Base-by-base conservation (phyloP, 2,888 invertebrate genomes). In the Syrista parreyssii region DNA sequence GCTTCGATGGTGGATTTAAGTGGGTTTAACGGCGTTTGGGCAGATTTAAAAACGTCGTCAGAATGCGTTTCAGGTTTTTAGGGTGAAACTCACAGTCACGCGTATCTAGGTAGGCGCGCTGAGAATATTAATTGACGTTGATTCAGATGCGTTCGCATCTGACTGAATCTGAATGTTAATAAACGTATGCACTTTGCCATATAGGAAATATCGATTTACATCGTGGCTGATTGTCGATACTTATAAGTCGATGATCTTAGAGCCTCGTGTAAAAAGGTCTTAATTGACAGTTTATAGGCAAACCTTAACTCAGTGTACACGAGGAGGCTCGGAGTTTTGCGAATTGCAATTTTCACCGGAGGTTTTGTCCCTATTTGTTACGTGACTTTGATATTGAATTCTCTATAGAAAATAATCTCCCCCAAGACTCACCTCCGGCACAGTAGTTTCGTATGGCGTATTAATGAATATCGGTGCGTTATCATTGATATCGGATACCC, bases 401-500 rank as follows among this genome's bases (percentile, higher is more conserved):
- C 0, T 31, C 11, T 11, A 30, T n/a, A 78, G 78, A 75, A 82
- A 80, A 76, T 76, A 77, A 68, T 73, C 32, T 76, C 31, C 73
- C 73, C 72, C 33, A 77, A 72, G 68, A 91, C 93, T 94, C 93
- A 97, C 97, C 95, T 98, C 97, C 40, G 97, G 95, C 83, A 97
- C 96, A 81, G 94, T 95, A 79, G 96, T 95, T 92, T 96, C 95
- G 90, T 97, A 97, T 74, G 97, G 97, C 79, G 95, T 95, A 89
- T 96, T 96, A 89, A 96, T 93, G 92, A 98, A 97, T 88, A 95
- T 93, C 36, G 97, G 97, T 76, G 96, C 95, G 92, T 98, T 98
- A 92, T 98, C 97, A 90, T 98, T 97, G 90, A 97, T 95, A 92
- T 98, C 97, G 68, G 96, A 97, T 86, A 97, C 96, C 92, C 97